Conservation (phyloP, 92 coral and sea anemone species). For the Palythoa grandis region DNA sequence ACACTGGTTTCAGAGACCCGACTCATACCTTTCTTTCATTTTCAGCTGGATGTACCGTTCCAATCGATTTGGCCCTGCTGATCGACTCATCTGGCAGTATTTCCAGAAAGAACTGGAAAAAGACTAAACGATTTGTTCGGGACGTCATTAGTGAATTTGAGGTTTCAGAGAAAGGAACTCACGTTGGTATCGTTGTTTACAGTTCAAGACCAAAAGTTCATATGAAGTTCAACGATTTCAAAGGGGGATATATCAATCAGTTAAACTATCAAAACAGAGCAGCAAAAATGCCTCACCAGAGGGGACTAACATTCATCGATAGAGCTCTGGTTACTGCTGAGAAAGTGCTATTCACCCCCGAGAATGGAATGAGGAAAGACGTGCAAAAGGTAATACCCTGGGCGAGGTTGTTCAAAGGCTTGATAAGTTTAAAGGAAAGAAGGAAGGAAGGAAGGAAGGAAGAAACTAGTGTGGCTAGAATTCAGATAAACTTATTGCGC, state of each 20-base stretch:
- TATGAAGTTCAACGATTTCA: conserved; percentile 75
- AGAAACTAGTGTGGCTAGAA: too few relatives aligned
- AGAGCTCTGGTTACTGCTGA: conserved; percentile 71
- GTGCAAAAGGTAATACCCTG: conserved; percentile 66
- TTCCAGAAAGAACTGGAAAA: conserved; percentile 74
- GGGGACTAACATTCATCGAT: conserved; percentile 79
- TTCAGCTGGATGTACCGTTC: conserved; percentile 78
- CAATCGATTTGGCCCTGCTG: conserved; percentile 82
- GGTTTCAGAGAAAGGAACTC: conserved; percentile 80
- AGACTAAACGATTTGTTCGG: conserved; percentile 69
- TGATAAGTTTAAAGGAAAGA: too few relatives aligned
- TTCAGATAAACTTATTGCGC: too few relatives aligned
- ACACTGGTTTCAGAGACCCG: too few relatives aligned
- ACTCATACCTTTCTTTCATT: not conserved
- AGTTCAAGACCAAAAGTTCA: conserved; percentile 67
- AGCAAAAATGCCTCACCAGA: conserved; percentile 66
- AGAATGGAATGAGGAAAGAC: conserved; percentile 74
- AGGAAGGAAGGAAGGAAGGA: too few relatives aligned
- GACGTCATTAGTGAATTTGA: conserved; percentile 70
- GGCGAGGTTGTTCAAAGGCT: not conserved
- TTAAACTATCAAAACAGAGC: conserved; percentile 68
- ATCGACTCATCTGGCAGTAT: conserved; percentile 88
- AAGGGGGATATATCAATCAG: conserved; percentile 66
- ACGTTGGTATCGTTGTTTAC: conserved; percentile 81
- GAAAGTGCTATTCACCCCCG: conserved; percentile 66